Base-by-base conservation (phyloP, 1,140 invertebrate species). In the Heliconius melpomene region DNA sequence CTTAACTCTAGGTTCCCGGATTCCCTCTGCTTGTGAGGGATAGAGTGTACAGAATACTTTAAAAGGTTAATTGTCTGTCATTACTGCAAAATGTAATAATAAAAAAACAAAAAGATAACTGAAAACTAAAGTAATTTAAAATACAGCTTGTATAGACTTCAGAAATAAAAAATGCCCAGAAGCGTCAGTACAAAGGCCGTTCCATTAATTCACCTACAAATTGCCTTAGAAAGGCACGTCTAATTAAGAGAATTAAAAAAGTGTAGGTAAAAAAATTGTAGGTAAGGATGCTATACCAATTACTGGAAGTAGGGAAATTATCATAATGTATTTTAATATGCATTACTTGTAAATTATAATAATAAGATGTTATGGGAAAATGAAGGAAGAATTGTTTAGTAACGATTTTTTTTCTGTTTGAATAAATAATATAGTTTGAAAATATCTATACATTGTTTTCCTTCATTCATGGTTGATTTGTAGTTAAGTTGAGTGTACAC, bases 191-290 rank as follows among this genome's bases (percentile, higher is more conserved):
- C 36, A 26, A 77, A 77, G 60, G 23, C 60, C 38, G 23, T 77
- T 32, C 57, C 75, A 76, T 76, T 77, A 77, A 77, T 77, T 77
- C 66, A 36, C 40, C 66, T 71, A 77, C 75, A 77, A 77, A 77
- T 77, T 77, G 16, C 38, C 60, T 72, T 71, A 77, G 66, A 77
- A 71, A 77, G 75, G 38, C 57, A 77, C 40, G 36, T 60, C 75
- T 77, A 77, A 77, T 77, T 77, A 77, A 71, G 54, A 66, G 60
- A 71, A 77, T 38, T 72, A n/a, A 72, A 72, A 72, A 66, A 23
- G 9, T 26, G 57, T 60, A 60, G 57, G 57, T 60, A 26, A 60
- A 29, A 72, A 72, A 29, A 26, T 8, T 66, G 60, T 66, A 66
- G 60, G 60, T 29, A 66, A 66, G 11, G 60, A 29, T 60, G 57